These are phyloP conservation scores for Herminia tarsipennalis DNA, from an alignment of 2,888 invertebrate genomes.

Conservation along the genomic window DNA sequence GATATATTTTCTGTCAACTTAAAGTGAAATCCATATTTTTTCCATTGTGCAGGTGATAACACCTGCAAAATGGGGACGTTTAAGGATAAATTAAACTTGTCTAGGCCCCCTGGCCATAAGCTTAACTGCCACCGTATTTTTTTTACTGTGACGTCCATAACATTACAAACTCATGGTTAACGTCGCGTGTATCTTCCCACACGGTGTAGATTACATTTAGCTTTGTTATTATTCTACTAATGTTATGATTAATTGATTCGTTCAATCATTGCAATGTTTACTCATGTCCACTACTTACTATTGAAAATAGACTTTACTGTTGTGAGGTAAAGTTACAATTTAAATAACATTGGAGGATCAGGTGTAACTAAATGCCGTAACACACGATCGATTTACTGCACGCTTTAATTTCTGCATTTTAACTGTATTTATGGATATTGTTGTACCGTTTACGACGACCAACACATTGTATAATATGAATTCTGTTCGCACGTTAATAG, in stretches of 20 bases:
- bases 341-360: background rate
- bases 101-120: too few species aligned
- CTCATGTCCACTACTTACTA: constrained; percentile 5
- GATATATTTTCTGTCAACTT: too few species aligned
- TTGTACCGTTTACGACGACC: constrained; percentile 26
- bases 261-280: constrained; percentile 36
- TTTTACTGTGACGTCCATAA: background rate
- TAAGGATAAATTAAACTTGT: too few species aligned
- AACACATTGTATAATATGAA: constrained; percentile 9
- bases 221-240: constrained; percentile 47
- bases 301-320: constrained; percentile 1
- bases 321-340: background rate
- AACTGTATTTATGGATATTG: constrained; percentile 20
- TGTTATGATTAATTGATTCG: constrained; percentile 53
- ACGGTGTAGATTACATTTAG: constrained; percentile 42
- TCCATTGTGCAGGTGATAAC: too few species aligned
- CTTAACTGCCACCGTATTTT: background rate
- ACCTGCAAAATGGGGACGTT: too few species aligned
- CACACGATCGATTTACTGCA: constrained; percentile 30
- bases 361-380: constrained; percentile 27
- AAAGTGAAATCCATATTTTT: too few species aligned
- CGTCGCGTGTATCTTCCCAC: constrained; percentile 43
- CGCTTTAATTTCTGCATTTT: constrained; percentile 29
- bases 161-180: constrained; percentile 25
- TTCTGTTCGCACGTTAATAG: too few species aligned